phyloP scores from a whole-genome alignment of 2,797 vertebrate species.

The Lateolabrax maculatus region DNA sequence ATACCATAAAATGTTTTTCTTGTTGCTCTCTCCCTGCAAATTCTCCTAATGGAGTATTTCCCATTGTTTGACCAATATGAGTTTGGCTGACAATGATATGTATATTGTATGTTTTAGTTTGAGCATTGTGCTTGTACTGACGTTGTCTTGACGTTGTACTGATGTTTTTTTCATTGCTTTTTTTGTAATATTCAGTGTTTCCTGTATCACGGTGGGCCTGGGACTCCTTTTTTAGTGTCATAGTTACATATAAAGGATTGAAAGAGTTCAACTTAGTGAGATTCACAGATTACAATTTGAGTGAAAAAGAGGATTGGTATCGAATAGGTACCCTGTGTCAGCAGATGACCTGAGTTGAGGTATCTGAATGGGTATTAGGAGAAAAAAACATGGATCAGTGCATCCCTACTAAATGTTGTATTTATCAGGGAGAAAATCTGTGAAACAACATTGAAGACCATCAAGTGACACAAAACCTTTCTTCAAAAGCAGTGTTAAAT shows the following conservation, averaged over 20 bases:
- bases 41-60: not conserved
- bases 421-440: too few species aligned
- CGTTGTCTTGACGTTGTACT: too few species aligned
- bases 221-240: not conserved
- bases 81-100: not conserved
- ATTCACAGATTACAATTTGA: not conserved
- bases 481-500: not conserved
- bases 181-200: constrained; percentile 5
- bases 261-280: not conserved
- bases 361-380: not conserved
- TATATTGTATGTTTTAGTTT: not conserved
- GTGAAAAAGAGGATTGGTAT: not conserved
- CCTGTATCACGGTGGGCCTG: not conserved
- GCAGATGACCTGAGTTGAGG: not conserved
- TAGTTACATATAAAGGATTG: not conserved
- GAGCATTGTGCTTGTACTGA: not conserved
- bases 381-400: not conserved
- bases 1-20: not conserved
- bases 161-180: not conserved
- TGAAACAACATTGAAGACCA: not conserved
- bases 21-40: not conserved
- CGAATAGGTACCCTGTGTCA: not conserved
- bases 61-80: not conserved
- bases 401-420: not conserved
- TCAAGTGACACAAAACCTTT: not conserved